Conservation (phyloP, 2,888 invertebrate species). For the Iphiclides podalirius region DNA sequence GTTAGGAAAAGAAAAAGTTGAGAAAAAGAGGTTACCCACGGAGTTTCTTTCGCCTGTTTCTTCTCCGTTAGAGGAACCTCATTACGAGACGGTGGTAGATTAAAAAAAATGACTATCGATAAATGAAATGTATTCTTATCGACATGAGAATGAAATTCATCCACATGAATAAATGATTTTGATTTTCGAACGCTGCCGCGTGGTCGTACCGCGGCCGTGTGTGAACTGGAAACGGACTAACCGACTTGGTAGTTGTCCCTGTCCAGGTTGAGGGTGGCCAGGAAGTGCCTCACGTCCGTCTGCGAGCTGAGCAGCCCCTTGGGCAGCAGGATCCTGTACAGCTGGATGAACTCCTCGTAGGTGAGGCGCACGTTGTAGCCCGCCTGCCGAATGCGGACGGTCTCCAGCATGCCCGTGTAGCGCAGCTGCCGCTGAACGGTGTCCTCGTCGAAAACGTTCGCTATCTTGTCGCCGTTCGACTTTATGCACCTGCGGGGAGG, state of each 20-base stretch:
- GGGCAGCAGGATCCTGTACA: slow-evolving; percentile 94
- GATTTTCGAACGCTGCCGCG: no score
- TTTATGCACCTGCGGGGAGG: slow-evolving; percentile 96
- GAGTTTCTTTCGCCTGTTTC: no score
- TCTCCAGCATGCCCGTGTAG: slow-evolving; percentile 98
- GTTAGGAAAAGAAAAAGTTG: no score
- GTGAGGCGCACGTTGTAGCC: slow-evolving; percentile 96
- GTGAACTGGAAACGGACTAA: no score
- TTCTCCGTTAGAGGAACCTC: no score
- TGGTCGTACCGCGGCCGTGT: no score
- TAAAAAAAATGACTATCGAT: no score
- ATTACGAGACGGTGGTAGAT: no score
- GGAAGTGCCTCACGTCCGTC: slow-evolving; percentile 90
- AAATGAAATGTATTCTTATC: no score
- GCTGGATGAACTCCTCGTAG: slow-evolving; percentile 96
- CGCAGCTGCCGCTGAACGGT: slow-evolving; percentile 92
- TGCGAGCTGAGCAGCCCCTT: slow-evolving; percentile 93
- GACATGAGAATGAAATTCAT: no score
- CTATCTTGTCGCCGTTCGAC: slow-evolving; percentile 95
- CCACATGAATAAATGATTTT: no score
- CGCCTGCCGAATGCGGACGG: slow-evolving; percentile 95
- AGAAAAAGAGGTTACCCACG: no score
- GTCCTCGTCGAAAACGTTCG: slow-evolving; percentile 95
- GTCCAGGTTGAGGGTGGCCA: slow-evolving; percentile 90
- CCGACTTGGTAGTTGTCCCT: slow-evolving; percentile 94